Percentiles rank a stretch among this genome's conserved stretches.
These are phyloP conservation scores for Catostomus latipinnis DNA, from an alignment of 2,797 vertebrate species.

Conservation along the genomic window DNA sequence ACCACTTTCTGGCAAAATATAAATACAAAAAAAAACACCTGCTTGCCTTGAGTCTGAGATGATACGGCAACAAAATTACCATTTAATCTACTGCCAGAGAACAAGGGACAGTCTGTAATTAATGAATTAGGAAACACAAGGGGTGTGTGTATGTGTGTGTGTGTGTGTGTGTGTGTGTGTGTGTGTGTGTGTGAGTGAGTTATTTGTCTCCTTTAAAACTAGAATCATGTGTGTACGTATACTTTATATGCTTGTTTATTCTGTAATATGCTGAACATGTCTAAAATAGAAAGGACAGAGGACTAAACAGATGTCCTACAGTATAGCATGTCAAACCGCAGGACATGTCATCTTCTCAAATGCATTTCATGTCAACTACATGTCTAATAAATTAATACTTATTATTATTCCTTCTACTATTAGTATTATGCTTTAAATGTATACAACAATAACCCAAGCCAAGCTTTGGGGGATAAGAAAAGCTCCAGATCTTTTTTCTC, in stretches of 20 bases:
- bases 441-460: not conserved
- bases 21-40: not conserved
- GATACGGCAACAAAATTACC: not conserved
- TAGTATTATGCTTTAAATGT: not conserved
- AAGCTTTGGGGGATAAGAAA: conserved; percentile 2
- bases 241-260: not conserved
- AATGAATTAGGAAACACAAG: not conserved
- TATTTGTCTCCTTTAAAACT: too few relatives aligned
- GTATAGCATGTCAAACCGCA: too few relatives aligned
- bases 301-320: not conserved
- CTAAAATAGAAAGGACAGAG: not conserved
- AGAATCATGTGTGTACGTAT: not conserved
- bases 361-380: not conserved
- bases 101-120: conserved; percentile 1
- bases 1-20: not conserved
- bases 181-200: too few relatives aligned
- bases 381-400: not conserved
- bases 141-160: too few relatives aligned
- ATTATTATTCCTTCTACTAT: not conserved
- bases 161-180: too few relatives aligned
- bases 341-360: too few relatives aligned
- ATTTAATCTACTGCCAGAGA: conserved; percentile 20
- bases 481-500: conserved; percentile 31
- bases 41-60: not conserved
- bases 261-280: too few relatives aligned